Evolutionary conservation across 2,888 invertebrate species (phyloP), one percentile per base, ranked within the genome.

Genomic region (Timandra comae): DNA sequence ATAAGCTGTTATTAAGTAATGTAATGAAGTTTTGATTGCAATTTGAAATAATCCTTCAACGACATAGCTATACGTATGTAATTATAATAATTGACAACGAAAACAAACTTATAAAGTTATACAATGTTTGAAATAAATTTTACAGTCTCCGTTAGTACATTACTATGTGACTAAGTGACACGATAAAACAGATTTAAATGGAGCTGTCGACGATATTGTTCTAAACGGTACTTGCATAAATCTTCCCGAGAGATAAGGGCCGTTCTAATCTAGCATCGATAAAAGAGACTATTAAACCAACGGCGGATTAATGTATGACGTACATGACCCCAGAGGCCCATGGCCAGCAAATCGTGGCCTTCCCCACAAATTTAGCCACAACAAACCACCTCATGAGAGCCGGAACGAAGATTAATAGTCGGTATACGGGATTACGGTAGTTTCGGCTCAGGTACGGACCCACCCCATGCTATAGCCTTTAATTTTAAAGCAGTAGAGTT

Each of bases 331-430:
- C 55, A 49, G 71, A 65, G 75, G 63, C 65, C 63, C 57, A 63
- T 70, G 71, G 65, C 63, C 62, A 62, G 70, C 73, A 76, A 75
- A 76, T 76, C 70, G 70, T 63, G 63, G 68, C 70, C 61, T 69
- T 72, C 67, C 71, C 77, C 77, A 71, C 78, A 74, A 77, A 77
- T 79, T 74, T 67, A 71, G 74, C 76, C 72, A 63, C 67, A 76
- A 72, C 76, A 73, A 71, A 75, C 74, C 73, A 73, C 72, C 78
- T 72, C 76, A 72, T 72, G 72, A 74, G 73, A 69, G 72, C 64
- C 61, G 65, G 61, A 75, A 76, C 74, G 72, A 76, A 76, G 75
- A 76, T 76, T 75, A 75, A 76, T 76, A 65, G 72, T 54, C 63
- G 70, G 66, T 63, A 58, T 64, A 63, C 72, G 63, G 70, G 69